Evolutionary conservation across 2,888 invertebrate genomes (phyloP).

Genomic region (Ophion ventricosus): DNA sequence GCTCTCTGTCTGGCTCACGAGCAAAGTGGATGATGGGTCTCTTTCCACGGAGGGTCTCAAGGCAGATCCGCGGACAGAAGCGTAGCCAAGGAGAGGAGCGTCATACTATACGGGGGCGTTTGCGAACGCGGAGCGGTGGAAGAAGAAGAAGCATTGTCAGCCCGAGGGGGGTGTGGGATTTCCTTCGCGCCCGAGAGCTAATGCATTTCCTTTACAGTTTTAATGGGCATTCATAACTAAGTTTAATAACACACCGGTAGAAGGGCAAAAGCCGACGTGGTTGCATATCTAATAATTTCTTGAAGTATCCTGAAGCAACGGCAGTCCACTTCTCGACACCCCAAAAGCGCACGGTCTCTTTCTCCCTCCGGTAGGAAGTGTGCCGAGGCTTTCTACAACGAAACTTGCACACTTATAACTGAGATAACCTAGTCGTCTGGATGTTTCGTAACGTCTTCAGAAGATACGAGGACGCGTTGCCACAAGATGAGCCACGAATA

Average conservation of each 20-base stretch:
- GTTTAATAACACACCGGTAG: conserved; percentile 81
- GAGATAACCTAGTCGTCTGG: conserved; percentile 3
- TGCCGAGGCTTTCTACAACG: conserved; percentile 39
- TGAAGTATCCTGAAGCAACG: conserved; percentile 51
- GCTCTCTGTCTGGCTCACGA: conserved; percentile 44
- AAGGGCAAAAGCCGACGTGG: conserved; percentile 77
- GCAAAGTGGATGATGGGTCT: conserved; percentile 76
- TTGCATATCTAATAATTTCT: conserved; percentile 80
- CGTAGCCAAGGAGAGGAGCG: conserved; percentile 22
- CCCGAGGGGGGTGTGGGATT: conserved; percentile 69
- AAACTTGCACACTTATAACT: conserved; percentile 28
- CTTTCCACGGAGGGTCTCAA: conserved; percentile 72
- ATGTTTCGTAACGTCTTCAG: not conserved
- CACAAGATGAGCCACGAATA: no score
- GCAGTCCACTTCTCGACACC: conserved; percentile 42
- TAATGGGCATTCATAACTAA: conserved; percentile 83
- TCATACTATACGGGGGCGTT: conserved; percentile 3
- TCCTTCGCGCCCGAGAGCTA: conserved; percentile 77
- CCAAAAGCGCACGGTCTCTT: conserved; percentile 40
- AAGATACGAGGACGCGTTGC: not conserved
- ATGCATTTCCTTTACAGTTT: conserved; percentile 83
- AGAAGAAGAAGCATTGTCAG: conserved; percentile 67
- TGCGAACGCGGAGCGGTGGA: conserved; percentile 24
- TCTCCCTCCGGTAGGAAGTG: conserved; percentile 47
- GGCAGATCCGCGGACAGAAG: conserved; percentile 58